Base-by-base conservation (phyloP, 1,140 invertebrate species). In the Macrotrachela quadricornifera region DNA sequence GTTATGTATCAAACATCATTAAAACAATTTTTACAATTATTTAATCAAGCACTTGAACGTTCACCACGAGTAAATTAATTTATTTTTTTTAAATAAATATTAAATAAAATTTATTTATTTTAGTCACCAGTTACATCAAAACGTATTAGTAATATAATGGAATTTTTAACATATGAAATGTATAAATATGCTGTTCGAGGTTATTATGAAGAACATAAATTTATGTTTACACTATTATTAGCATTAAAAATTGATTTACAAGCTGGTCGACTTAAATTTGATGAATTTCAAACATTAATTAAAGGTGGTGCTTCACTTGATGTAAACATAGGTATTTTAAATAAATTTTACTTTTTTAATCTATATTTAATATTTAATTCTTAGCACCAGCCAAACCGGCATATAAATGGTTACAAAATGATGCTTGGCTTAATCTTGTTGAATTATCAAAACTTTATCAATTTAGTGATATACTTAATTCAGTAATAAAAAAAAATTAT, bases 1-100 rank as follows among this genome's bases (percentile, higher is more conserved):
- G 76, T 79, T 9, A 94, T 94, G 88, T 95, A 95, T 62, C 87
- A 92, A 71, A 92, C 88, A 59, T 87, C 87, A 0, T 72, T 95
- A 12, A 84, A 84, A 65, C 87, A 94, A 68, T 95, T 95, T 70
- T 71, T 95, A 14, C 83, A 77, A 17, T 80, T 94, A 49, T 95
- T 95, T 66, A 86, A 94, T 62, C 81, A 78, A 59, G 85, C 84
- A 0, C 85, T 90, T 40, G 83, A 78, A 43, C 59, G 60, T 58
- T 57, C 15, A 46, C 11, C 47, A 9, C 18, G 41, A 13, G 40
- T 51, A 18, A 30, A 55, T 59, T 18, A 4, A 4, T 6, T 18
- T 47, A 21, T 16, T 15, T 4, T 45, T 3, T 42, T 18, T 36
- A 1, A 16, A 41, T n/a, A 39, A 50, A 42, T 44, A 44, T 18